A percentile compares a stretch with the other conserved stretches of the same genome.
Evolutionary conservation across 1,140 invertebrate species (phyloP).

Genomic region (Lordiphosa collinella): DNA sequence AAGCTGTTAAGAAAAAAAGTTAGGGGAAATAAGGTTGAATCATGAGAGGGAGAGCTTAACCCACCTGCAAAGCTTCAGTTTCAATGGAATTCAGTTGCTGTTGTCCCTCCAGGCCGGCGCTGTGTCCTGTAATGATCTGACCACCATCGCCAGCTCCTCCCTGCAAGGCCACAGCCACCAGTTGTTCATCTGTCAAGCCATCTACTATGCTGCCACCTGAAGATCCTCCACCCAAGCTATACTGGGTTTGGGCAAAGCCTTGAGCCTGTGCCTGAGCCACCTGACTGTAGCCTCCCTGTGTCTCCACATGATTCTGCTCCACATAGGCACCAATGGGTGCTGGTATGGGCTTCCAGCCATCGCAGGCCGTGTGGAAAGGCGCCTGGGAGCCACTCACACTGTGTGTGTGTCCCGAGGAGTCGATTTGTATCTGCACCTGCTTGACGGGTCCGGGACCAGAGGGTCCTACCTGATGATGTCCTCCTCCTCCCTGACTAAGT

Average conservation of each 20-base stretch:
- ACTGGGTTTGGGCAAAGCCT: constrained; percentile 26
- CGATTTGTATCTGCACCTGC: constrained; percentile 72
- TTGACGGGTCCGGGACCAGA: constrained; percentile 34
- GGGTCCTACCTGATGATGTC: constrained; percentile 26
- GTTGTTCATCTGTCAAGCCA: constrained; percentile 65
- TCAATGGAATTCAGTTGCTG: constrained; percentile 50
- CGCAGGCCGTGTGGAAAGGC: constrained; percentile 82
- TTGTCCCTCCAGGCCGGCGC: constrained; percentile 2
- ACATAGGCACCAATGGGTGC: constrained; percentile 80
- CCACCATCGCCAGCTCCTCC: constrained; percentile 29
- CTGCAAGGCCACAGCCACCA: constrained; percentile 70
- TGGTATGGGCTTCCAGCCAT: constrained; percentile 91
- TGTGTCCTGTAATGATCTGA: constrained; percentile 38
- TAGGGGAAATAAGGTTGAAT: background rate
- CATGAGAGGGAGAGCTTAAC: background rate
- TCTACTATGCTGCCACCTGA: constrained; percentile 47
- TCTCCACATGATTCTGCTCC: constrained; percentile 67
- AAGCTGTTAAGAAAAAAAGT: constrained; percentile 11
- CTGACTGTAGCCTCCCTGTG: constrained; percentile 65
- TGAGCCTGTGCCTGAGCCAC: constrained; percentile 47
- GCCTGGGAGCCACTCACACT: constrained; percentile 66
- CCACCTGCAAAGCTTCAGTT: constrained; percentile 59
- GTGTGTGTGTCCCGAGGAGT: constrained; percentile 66
- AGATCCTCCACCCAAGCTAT: constrained; percentile 17
- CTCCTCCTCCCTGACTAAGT: constrained; percentile 17